A percentile compares a stretch with the other conserved stretches of the same genome.
phyloP scores from a whole-genome alignment of 2,888 invertebrate species.

The Caenorhabditis virilis region DNA sequence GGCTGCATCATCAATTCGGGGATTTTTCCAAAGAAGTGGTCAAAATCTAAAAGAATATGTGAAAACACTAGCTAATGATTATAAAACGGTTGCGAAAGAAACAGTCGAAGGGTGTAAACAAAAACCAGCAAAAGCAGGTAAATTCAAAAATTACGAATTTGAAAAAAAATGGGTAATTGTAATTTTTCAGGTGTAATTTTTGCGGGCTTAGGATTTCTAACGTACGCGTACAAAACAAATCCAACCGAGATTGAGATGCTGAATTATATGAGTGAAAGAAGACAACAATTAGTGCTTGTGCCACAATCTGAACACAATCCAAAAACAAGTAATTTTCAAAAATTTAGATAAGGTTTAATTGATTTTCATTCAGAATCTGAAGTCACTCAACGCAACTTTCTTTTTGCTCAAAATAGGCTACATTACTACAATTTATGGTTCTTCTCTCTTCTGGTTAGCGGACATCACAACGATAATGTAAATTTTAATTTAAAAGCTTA shows the following conservation, averaged over 20 bases:
- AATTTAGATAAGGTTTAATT: too few relatives aligned
- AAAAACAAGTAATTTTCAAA: too few relatives aligned
- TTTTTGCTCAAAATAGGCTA: conserved; percentile 41
- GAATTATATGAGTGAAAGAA: conserved; percentile 43
- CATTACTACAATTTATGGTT: conserved; percentile 60
- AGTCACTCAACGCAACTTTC: conserved; percentile 14
- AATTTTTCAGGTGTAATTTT: conserved; percentile 18
- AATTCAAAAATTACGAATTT: neutral
- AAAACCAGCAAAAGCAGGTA: conserved; percentile 47
- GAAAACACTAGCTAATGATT: conserved; percentile 49
- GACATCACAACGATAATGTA: conserved; percentile 54
- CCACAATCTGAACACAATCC: conserved; percentile 56
- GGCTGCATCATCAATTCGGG: conserved; percentile 25
- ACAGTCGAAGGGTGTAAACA: conserved; percentile 40
- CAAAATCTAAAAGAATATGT: conserved; percentile 40
- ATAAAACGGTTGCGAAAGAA: conserved; percentile 49
- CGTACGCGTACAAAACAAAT: conserved; percentile 53
- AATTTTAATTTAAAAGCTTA: conserved; percentile 1
- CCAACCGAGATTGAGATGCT: conserved; percentile 53
- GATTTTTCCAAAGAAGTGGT: conserved; percentile 38
- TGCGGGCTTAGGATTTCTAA: conserved; percentile 39
- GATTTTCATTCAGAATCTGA: too few relatives aligned
- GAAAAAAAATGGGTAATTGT: neutral
- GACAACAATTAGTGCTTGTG: conserved; percentile 56
- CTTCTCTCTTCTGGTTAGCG: conserved; percentile 54